These are phyloP conservation scores for Nanorana parkeri DNA, from an alignment of 2,113 vertebrate species.

Conservation along the genomic window DNA sequence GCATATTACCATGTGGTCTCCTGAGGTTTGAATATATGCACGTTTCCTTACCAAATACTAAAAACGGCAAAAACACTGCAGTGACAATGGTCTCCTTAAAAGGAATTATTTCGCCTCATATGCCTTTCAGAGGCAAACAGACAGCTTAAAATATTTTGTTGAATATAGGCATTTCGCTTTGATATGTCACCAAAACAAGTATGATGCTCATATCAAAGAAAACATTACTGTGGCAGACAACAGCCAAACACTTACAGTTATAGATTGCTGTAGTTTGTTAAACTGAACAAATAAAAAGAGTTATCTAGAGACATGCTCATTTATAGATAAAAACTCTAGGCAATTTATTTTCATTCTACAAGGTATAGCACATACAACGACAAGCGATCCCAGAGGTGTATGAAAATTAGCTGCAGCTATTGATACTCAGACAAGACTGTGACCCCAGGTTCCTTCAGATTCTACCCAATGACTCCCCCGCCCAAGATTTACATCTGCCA, in stretches of 20 bases:
- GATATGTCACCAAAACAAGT: conserved; percentile 47
- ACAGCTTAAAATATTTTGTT: not conserved
- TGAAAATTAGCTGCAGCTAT: too few species aligned
- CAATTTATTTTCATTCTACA: too few species aligned
- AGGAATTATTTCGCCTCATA: conserved; percentile 10
- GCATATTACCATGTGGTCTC: conserved; percentile 33
- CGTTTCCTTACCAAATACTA: conserved; percentile 26
- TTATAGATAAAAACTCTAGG: too few species aligned
- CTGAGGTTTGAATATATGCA: conserved; percentile 11
- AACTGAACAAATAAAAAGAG: not conserved
- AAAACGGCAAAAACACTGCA: conserved; percentile 13
- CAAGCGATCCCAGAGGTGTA: too few species aligned
- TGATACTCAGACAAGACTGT: too few species aligned
- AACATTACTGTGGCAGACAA: not conserved
- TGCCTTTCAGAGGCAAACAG: not conserved
- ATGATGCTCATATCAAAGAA: conserved; percentile 13
- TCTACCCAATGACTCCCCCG: too few species aligned
- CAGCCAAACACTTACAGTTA: conserved; percentile 27
- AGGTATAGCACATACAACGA: too few species aligned
- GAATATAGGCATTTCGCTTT: conserved; percentile 24
- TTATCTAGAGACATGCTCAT: not conserved
- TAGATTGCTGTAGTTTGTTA: not conserved
- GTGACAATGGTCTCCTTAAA: conserved; percentile 8
- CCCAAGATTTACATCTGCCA: too few species aligned
- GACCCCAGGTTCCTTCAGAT: too few species aligned